phyloP scores from a whole-genome alignment of 2,888 invertebrate species.

The Oligia strigilis region DNA sequence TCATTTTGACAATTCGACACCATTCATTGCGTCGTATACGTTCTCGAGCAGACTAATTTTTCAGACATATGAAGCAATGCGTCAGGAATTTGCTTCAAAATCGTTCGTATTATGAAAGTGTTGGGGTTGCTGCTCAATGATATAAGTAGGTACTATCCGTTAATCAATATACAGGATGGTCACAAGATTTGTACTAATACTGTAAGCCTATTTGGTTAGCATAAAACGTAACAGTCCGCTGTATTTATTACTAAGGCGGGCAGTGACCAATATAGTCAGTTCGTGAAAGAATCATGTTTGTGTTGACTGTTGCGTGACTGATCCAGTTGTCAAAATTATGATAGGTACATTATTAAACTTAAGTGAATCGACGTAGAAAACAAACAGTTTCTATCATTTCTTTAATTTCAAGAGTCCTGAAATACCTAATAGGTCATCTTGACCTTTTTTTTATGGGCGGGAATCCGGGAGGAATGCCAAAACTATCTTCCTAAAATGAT shows the following conservation, averaged over 20 bases:
- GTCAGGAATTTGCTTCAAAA: background rate
- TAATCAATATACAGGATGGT: constrained; percentile 10
- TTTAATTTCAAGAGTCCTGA: background rate
- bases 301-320: constrained; percentile 3
- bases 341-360: background rate
- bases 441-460: background rate
- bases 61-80: background rate
- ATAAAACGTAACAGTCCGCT: constrained; percentile 20
- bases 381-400: background rate
- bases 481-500: constrained; percentile 55
- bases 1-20: background rate
- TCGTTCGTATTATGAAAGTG: background rate
- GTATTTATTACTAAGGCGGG: constrained; percentile 21
- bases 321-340: constrained; percentile 7
- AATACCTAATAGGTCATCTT: background rate
- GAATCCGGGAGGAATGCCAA: background rate
- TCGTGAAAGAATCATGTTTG: background rate
- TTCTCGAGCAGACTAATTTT: background rate
- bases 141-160: constrained; percentile 4
- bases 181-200: constrained; percentile 5
- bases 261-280: constrained; percentile 9
- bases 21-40: background rate
- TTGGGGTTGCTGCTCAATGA: background rate
- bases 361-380: background rate
- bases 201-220: constrained; percentile 16